Evolutionary conservation across 2,113 vertebrate genomes (phyloP).

Genomic region (Ascaphus truei): DNA sequence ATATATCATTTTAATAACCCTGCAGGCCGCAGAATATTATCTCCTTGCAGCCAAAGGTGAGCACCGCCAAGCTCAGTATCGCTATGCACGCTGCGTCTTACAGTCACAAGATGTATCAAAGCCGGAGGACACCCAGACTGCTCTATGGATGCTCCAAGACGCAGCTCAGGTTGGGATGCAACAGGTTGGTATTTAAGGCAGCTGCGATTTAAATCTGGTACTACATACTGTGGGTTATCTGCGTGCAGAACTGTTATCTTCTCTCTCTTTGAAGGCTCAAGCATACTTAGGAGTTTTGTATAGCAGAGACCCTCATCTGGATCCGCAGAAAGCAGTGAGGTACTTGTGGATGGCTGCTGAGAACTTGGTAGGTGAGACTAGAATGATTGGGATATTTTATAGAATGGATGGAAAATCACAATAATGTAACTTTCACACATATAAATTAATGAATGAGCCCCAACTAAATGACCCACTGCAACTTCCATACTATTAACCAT

Average conservation of each 20-base stretch:
- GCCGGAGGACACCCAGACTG: conserved; percentile 45
- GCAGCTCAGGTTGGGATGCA: conserved; percentile 72
- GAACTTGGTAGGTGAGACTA: conserved; percentile 60
- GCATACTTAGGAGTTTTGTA: conserved; percentile 81
- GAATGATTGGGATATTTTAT: no score
- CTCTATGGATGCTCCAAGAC: conserved; percentile 65
- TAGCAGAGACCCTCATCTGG: conserved; percentile 58
- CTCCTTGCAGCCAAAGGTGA: conserved; percentile 64
- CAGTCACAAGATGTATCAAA: conserved; percentile 48
- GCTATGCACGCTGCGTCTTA: conserved; percentile 75
- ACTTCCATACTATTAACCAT: no score
- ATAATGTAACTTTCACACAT: no score
- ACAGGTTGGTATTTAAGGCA: conserved; percentile 66
- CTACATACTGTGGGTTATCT: no score
- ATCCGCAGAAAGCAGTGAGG: conserved; percentile 62
- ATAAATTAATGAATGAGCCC: no score
- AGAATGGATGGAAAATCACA: no score
- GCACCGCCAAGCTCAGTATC: conserved; percentile 84
- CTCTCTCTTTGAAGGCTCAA: conserved; percentile 75
- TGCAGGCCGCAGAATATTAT: conserved; percentile 83
- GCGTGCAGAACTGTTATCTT: background rate
- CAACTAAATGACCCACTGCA: no score
- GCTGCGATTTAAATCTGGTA: no score
- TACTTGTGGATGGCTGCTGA: conserved; percentile 81
- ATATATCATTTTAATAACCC: no score